These are phyloP conservation scores for Anthophora plumipes DNA, from an alignment of 2,888 invertebrate genomes.

Conservation along the genomic window DNA sequence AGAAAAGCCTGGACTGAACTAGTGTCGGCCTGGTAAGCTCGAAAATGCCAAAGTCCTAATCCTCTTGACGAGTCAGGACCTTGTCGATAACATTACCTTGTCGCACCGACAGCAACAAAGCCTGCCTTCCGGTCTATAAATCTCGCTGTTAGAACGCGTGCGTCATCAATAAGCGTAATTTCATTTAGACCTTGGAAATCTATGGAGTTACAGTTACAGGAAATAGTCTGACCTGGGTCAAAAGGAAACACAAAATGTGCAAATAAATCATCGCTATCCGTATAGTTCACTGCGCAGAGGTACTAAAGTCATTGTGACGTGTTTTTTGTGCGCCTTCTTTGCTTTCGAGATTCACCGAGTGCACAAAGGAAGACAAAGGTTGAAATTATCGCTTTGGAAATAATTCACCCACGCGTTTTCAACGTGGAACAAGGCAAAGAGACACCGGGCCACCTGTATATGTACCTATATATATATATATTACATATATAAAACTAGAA, in stretches of 20 bases:
- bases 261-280: slow-evolving; percentile 7
- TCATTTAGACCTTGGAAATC: slow-evolving; percentile 26
- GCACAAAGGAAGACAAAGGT: neutral
- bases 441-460: neutral
- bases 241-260: neutral
- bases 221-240: neutral
- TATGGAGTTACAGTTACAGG: neutral
- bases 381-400: slow-evolving; percentile 3
- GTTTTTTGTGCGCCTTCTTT: too few relatives aligned
- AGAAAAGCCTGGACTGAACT: slow-evolving; percentile 36
- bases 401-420: neutral
- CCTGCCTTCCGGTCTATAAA: slow-evolving; percentile 58
- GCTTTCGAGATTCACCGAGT: too few relatives aligned
- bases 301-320: too few relatives aligned
- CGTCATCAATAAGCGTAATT: slow-evolving; percentile 38
- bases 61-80: slow-evolving; percentile 72
- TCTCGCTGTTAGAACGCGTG: slow-evolving; percentile 11
- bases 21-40: slow-evolving; percentile 59
- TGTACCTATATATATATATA: neutral
- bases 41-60: slow-evolving; percentile 67
- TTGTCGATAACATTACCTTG: slow-evolving; percentile 43
- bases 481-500: neutral
- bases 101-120: slow-evolving; percentile 33
- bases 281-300: too few relatives aligned
- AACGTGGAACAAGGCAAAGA: neutral